phyloP scores from a whole-genome alignment of 2,113 vertebrate species.

The Panthera tigris region DNA sequence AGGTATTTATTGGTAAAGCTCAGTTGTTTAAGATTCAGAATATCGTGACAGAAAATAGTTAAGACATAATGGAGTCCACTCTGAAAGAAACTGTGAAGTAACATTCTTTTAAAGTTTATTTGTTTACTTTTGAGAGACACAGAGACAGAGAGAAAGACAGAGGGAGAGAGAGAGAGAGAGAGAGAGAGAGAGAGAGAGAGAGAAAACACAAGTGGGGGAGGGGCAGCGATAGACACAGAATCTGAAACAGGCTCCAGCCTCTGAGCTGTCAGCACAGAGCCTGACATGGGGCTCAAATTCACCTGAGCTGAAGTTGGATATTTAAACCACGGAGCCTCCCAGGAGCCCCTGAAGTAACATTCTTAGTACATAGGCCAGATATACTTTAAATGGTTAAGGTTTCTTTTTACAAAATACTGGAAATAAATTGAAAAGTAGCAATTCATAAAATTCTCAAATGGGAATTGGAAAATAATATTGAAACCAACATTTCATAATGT shows the following conservation, averaged over 20 bases:
- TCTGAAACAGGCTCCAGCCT: too few species aligned
- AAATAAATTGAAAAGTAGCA: constrained; percentile 80
- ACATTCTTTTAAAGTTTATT: constrained; percentile 67
- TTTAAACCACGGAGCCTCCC: too few species aligned
- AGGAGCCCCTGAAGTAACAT: constrained; percentile 78
- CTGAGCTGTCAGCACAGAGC: too few species aligned
- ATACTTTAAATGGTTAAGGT: constrained; percentile 81
- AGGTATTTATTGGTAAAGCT: constrained; percentile 84
- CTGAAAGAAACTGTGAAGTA: constrained; percentile 85
- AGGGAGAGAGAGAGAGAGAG: too few species aligned
- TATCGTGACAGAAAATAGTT: constrained; percentile 83
- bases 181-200: too few species aligned
- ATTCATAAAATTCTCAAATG: constrained; percentile 78
- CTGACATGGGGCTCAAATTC: too few species aligned
- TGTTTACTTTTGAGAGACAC: too few species aligned
- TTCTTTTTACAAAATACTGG: constrained; percentile 78
- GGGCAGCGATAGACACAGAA: too few species aligned
- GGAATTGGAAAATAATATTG: constrained; percentile 73
- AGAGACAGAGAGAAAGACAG: too few species aligned
- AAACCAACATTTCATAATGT: constrained; percentile 79
- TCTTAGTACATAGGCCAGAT: constrained; percentile 84
- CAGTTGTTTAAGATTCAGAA: constrained; percentile 85
- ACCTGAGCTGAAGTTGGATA: too few species aligned
- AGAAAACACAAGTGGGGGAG: too few species aligned
- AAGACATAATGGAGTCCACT: constrained; percentile 82